A percentile compares a stretch with the other conserved stretches of the same genome.
These are phyloP conservation scores for Idaea aversata DNA, from an alignment of 2,888 invertebrate species.

Conservation along the genomic window DNA sequence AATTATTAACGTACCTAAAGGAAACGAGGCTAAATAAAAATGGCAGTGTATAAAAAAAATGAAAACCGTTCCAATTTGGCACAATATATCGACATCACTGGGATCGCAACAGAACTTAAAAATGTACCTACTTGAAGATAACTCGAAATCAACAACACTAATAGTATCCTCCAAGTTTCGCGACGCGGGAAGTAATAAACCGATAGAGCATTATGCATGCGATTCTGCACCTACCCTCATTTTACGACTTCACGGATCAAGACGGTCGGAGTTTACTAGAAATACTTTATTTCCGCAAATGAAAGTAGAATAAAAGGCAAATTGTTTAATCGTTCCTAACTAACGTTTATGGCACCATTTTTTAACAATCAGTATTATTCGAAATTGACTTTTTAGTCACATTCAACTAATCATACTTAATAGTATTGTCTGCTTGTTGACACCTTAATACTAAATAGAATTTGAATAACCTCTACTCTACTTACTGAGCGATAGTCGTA, in stretches of 20 bases:
- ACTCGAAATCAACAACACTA: background rate
- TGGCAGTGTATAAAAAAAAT: constrained; percentile 37
- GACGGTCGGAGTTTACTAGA: background rate
- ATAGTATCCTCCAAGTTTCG: background rate
- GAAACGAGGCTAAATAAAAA: constrained; percentile 16
- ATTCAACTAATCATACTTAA: background rate
- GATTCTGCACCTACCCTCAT: background rate
- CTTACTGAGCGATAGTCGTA: background rate
- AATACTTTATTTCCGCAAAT: background rate
- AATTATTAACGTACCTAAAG: constrained; percentile 9
- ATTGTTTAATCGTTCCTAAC: constrained; percentile 1
- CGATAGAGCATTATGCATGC: background rate
- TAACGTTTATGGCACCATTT: constrained; percentile 5
- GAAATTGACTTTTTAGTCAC: constrained; percentile 2
- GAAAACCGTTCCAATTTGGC: constrained; percentile 14
- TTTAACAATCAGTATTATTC: constrained; percentile 5
- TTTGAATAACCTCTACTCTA: background rate
- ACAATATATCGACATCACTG: constrained; percentile 10
- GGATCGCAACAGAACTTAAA: constrained; percentile 9
- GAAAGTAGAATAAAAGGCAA: background rate
- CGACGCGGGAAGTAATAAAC: background rate
- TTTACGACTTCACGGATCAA: background rate
- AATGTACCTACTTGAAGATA: constrained; percentile 9
- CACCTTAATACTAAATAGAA: background rate
- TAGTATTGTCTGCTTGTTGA: constrained; percentile 2